Conservation (phyloP, 2,888 invertebrate species). For the Gibbula magus region DNA sequence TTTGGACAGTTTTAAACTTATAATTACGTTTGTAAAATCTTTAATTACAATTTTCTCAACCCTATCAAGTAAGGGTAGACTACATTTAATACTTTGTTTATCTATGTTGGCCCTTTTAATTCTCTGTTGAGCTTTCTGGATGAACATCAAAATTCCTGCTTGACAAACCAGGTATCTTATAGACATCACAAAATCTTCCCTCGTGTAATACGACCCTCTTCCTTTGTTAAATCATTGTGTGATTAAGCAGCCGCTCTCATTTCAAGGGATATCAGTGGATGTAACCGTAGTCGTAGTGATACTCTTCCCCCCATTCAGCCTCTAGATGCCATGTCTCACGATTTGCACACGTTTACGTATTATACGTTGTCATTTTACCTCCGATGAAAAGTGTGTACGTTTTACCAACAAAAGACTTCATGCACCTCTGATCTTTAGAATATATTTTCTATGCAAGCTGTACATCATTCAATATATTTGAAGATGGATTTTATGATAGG, state of each 20-base stretch:
- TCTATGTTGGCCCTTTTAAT: neutral
- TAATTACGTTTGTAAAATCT: no score
- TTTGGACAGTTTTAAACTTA: no score
- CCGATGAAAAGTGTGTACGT: neutral
- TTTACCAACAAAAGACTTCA: neutral
- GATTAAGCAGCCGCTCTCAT: neutral
- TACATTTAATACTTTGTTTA: no score
- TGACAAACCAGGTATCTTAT: neutral
- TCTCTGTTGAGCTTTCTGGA: neutral
- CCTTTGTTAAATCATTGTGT: neutral
- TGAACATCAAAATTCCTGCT: neutral
- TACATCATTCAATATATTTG: neutral
- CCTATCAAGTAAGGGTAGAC: no score
- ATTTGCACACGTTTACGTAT: no score
- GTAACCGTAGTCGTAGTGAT: no score
- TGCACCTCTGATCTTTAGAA: neutral
- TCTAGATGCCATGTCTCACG: no score
- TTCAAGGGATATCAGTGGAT: neutral
- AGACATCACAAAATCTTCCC: constrained; percentile 3
- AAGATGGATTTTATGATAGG: neutral
- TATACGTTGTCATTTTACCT: no score
- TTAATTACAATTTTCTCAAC: no score
- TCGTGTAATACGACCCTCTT: neutral
- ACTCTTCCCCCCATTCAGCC: no score
- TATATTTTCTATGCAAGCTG: neutral